Evolutionary conservation across 2,888 invertebrate species (phyloP).

Genomic region (Ochropleura plecta): DNA sequence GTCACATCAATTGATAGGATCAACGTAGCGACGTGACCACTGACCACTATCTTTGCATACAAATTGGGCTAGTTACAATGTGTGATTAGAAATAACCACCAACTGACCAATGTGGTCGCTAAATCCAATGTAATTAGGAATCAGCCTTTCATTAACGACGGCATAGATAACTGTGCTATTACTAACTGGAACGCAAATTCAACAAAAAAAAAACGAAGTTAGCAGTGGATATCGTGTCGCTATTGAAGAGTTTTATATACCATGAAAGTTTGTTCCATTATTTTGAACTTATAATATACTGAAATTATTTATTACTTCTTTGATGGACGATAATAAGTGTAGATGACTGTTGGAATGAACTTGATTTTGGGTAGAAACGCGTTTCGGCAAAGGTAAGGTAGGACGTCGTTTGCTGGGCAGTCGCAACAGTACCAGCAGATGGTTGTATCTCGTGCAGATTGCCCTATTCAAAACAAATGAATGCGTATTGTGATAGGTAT

Average conservation of each 20-base stretch:
- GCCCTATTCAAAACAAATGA: too few relatives aligned
- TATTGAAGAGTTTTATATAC: not conserved
- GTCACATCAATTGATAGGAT: constrained; percentile 15
- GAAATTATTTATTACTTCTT: not conserved
- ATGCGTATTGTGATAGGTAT: too few relatives aligned
- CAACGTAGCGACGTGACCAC: constrained; percentile 25
- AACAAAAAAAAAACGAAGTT: too few relatives aligned
- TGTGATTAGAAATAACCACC: constrained; percentile 52
- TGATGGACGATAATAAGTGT: not conserved
- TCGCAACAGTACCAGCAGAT: too few relatives aligned
- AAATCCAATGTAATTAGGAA: constrained; percentile 43
- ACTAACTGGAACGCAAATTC: not conserved
- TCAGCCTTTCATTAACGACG: constrained; percentile 26
- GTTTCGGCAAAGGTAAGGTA: not conserved
- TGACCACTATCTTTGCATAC: constrained; percentile 39
- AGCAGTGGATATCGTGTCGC: not conserved
- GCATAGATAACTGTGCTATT: not conserved
- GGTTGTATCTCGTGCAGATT: too few relatives aligned
- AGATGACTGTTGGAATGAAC: not conserved
- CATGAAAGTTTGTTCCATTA: not conserved
- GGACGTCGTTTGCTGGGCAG: too few relatives aligned
- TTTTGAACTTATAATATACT: not conserved
- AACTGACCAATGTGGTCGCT: constrained; percentile 41
- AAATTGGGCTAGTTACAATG: constrained; percentile 33
- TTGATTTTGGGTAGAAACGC: too few relatives aligned